Evolutionary conservation across 2,113 vertebrate genomes (phyloP).

Genomic region (Tenebrosternarchus preto): DNA sequence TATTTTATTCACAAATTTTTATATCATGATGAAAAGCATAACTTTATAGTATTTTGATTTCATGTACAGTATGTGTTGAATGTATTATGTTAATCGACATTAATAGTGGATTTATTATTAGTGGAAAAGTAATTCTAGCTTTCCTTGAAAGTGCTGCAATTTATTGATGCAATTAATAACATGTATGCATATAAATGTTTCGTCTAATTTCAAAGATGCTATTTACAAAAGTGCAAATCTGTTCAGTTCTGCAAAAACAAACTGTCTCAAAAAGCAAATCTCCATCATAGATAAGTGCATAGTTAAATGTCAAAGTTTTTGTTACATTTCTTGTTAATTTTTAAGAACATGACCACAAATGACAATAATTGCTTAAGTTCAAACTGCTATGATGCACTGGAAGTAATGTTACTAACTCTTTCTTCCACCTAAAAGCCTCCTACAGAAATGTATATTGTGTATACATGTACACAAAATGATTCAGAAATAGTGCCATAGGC

Average conservation of each 20-base stretch:
- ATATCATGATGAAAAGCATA: no score
- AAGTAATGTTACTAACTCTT: neutral
- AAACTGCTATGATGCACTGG: conserved; percentile 3
- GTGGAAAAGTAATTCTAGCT: conserved; percentile 22
- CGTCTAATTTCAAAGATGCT: conserved; percentile 4
- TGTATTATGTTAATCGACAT: no score
- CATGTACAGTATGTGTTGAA: neutral
- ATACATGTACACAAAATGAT: neutral
- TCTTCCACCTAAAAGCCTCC: neutral
- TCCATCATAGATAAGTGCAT: neutral
- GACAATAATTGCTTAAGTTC: neutral
- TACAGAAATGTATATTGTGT: conserved; percentile 8
- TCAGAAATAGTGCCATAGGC: conserved; percentile 15
- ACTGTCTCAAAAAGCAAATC: neutral
- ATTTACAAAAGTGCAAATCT: conserved; percentile 19
- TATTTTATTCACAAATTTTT: neutral
- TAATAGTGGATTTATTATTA: no score
- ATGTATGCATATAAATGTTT: neutral
- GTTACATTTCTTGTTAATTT: no score
- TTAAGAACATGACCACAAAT: neutral
- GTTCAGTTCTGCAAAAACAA: neutral
- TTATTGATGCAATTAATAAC: conserved; percentile 28
- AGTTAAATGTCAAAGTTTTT: neutral
- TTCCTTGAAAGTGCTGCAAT: conserved; percentile 40
- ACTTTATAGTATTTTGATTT: neutral